A percentile compares a stretch with the other conserved stretches of the same genome.
Evolutionary conservation across 2,113 vertebrate genomes (phyloP).

Genomic region (Pheucticus melanocephalus): DNA sequence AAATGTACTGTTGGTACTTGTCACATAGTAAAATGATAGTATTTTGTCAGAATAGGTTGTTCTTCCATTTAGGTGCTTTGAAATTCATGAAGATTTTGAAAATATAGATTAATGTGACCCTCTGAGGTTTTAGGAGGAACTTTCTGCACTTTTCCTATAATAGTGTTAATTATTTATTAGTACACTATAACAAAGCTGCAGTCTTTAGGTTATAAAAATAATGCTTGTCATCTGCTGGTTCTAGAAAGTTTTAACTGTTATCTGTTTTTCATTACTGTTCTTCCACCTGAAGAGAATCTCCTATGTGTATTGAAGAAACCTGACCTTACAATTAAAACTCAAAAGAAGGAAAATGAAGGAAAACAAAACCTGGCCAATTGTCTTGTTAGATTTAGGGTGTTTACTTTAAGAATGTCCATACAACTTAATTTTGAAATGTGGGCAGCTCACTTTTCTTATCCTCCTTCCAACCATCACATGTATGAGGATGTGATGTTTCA

Average conservation of each 20-base stretch:
- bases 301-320: not conserved
- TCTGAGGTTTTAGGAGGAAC: not conserved
- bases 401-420: not conserved
- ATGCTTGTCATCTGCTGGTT: not conserved
- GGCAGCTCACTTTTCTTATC: not conserved
- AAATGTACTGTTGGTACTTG: not conserved
- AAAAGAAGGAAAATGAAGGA: not conserved
- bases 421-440: not conserved
- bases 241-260: not conserved
- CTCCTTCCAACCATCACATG: not conserved
- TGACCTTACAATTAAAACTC: not conserved
- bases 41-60: not conserved
- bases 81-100: not conserved
- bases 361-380: not conserved
- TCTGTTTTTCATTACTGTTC: not conserved
- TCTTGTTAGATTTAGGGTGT: not conserved
- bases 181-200: not conserved
- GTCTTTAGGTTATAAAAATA: not conserved
- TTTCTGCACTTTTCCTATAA: not conserved
- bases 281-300: not conserved
- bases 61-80: not conserved
- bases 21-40: not conserved
- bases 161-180: constrained; percentile 14
- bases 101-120: not conserved
- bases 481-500: not conserved